Evolutionary conservation across 1,140 invertebrate genomes (phyloP), one percentile per base, ranked within the genome.

Genomic region (Zaprionus ornatus): DNA sequence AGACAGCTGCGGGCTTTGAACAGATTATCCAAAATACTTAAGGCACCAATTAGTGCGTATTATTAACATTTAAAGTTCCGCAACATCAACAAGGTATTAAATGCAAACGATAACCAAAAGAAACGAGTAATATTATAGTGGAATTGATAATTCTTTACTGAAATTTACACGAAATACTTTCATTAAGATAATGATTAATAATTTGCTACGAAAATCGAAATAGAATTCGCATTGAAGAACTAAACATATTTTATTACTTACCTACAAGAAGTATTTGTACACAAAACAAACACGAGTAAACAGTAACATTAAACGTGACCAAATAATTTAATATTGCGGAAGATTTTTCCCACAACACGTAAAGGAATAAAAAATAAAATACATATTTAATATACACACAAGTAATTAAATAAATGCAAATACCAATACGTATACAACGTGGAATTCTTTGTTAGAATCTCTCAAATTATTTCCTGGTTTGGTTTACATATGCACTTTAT

Each of bases 291-390:
- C 85, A 66, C 9, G 73, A 74, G 72, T 79, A 90, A 68, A 74
- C 79, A 71, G 78, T 81, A 88, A 90, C 61, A 80, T 81, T 85
- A 73, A 90, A 82, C 85, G 86, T 88, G 85, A 90, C 85, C 86
- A 90, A 90, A 90, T 90, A 90, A 88, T 85, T 81, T 88, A 88
- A 90, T 82, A 88, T 79, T 90, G 67, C 59, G 84, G 72, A 76
- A 79, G 27, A 71, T 79, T 88, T 90, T 81, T 59, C 81, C 79
- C 55, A 48, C 32, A 68, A 69, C 55, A 77, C 65, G 71, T 67
- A 62, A 80, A 77, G 19, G 48, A 83, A 67, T 17, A 73, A 65
- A 90, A 65, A 74, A 68, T 84, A 65, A 74, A 82, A 82, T 77
- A 82, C 65, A 86, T 52, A 82, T 65, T 61, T 54, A 76, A 76